Conservation (phyloP, 2,888 invertebrate species). For the Patella pellucida region DNA sequence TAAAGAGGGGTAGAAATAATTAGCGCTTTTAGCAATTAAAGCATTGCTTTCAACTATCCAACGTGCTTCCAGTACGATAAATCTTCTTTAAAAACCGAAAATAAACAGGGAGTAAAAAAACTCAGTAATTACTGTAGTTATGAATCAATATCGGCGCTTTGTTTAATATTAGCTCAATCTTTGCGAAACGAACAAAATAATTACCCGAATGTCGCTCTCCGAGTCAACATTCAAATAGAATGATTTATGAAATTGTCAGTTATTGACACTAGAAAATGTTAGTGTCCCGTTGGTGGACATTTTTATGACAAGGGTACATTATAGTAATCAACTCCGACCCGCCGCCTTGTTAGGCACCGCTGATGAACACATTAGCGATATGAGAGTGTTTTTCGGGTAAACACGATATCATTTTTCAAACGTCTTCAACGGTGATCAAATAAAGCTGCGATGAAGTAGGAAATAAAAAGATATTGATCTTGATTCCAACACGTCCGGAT, state of each 20-base stretch:
- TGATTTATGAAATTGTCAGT: slow-evolving; percentile 9
- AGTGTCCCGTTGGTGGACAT: slow-evolving; percentile 12
- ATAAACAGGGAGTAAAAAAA: slow-evolving; percentile 8
- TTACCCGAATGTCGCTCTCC: neutral
- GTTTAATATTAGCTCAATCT: slow-evolving; percentile 12
- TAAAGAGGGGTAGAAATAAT: too few relatives aligned
- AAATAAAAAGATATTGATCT: slow-evolving; percentile 10
- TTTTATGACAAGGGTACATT: slow-evolving; percentile 11
- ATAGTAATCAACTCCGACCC: slow-evolving; percentile 9
- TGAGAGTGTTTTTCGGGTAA: slow-evolving; percentile 9
- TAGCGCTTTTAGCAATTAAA: too few relatives aligned
- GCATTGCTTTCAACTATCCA: neutral
- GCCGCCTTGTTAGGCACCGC: slow-evolving; percentile 6
- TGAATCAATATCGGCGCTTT: neutral
- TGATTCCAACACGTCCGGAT: slow-evolving; percentile 7
- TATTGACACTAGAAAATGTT: slow-evolving; percentile 12
- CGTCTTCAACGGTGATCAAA: slow-evolving; percentile 1
- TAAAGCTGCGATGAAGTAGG: neutral
- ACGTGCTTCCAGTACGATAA: neutral
- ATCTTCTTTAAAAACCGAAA: slow-evolving; percentile 6
- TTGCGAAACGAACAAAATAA: slow-evolving; percentile 9
- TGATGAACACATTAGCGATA: slow-evolving; percentile 10
- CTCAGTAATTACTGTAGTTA: neutral
- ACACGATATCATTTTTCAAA: slow-evolving; percentile 10
- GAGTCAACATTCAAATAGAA: slow-evolving; percentile 5